These are phyloP conservation scores for Laupala kohalensis DNA, from an alignment of 1,140 invertebrate species.

Conservation along the genomic window DNA sequence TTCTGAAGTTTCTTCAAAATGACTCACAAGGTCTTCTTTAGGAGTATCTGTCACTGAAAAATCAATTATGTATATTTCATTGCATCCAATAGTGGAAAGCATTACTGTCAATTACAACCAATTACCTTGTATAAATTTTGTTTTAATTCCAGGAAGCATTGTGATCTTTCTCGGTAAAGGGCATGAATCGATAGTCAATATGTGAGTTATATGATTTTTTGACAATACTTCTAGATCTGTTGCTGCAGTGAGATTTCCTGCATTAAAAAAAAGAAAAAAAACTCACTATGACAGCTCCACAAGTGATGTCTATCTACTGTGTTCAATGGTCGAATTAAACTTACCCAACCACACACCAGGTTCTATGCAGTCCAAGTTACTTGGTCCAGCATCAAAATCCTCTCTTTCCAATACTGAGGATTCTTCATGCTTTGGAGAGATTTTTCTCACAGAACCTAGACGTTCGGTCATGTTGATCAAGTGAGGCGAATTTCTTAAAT, in stretches of 20 bases:
- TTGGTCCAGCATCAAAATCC: conserved; percentile 47
- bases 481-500: no score
- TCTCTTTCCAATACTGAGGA: conserved; percentile 23
- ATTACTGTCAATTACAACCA: no score
- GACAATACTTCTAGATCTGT: conserved; percentile 52
- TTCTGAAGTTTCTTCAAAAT: conserved; percentile 56
- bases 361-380: conserved; percentile 53
- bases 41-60: conserved; percentile 60
- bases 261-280: conserved; percentile 12
- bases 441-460: not conserved
- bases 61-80: no score
- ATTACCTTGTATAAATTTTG: conserved; percentile 61
- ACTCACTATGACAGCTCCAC: not conserved
- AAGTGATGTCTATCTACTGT: not conserved
- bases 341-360: conserved; percentile 53
- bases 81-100: no score
- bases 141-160: conserved; percentile 45
- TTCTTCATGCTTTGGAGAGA: conserved; percentile 8
- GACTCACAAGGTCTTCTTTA: conserved; percentile 64
- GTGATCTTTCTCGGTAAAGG: conserved; percentile 59
- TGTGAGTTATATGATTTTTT: conserved; percentile 52
- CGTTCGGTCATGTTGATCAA: conserved; percentile 33
- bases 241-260: conserved; percentile 65
- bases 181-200: conserved; percentile 68
- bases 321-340: conserved; percentile 9